Evolutionary conservation across 2,797 vertebrate species (phyloP).

Genomic region (Hydrolagus colliei): DNA sequence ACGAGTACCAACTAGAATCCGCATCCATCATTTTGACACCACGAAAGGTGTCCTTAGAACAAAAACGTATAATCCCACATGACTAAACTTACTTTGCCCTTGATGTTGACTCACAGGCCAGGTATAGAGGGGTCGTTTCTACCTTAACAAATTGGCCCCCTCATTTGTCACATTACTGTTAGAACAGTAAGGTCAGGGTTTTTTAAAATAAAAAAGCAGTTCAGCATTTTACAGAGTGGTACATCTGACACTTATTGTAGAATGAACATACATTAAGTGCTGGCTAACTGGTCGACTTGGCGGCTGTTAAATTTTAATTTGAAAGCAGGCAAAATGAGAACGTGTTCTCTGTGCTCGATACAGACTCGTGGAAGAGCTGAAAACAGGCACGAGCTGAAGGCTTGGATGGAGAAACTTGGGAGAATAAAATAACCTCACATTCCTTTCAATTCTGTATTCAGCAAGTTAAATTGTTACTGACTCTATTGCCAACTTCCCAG

Average conservation of each 20-base stretch:
- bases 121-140: not conserved
- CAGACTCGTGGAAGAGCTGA: not conserved
- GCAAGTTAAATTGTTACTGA: not conserved
- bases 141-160: slow-evolving; percentile 11
- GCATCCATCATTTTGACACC: slow-evolving; percentile 23
- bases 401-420: not conserved
- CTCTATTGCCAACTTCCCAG: not conserved
- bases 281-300: not conserved
- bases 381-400: not conserved
- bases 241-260: not conserved
- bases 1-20: not conserved
- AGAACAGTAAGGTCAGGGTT: slow-evolving; percentile 22
- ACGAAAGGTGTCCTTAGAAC: slow-evolving; percentile 15
- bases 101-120: slow-evolving; percentile 5
- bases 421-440: not conserved
- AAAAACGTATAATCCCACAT: slow-evolving; percentile 15
- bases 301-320: not conserved
- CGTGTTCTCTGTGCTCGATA: not conserved
- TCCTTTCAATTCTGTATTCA: not conserved
- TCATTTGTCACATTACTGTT: slow-evolving; percentile 20
- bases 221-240: not conserved
- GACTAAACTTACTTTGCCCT: slow-evolving; percentile 16
- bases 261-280: too few species aligned
- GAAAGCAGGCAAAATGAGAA: slow-evolving; percentile 10
- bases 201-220: slow-evolving; percentile 7